Evolutionary conservation across 1,140 invertebrate genomes (phyloP).

Genomic region (Brachionus sp.): DNA sequence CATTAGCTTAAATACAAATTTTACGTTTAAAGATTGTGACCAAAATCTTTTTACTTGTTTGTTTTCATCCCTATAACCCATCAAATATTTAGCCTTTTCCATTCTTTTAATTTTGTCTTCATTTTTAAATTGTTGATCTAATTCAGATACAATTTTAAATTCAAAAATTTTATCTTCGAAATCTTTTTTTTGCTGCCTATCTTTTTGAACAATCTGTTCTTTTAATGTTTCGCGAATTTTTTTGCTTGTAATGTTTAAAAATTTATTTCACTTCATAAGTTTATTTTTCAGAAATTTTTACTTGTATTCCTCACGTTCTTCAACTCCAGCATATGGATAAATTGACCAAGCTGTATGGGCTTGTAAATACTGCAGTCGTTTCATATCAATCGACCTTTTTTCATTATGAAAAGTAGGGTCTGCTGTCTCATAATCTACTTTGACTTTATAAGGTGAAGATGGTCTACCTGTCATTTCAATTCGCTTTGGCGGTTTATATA

Average conservation of each 20-base stretch:
- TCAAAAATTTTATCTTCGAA: constrained; percentile 15
- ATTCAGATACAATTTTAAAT: constrained; percentile 5
- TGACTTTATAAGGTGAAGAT: neutral
- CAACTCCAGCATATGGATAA: constrained; percentile 37
- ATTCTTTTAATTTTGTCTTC: neutral
- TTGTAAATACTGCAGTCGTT: constrained; percentile 20
- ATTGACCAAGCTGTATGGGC: constrained; percentile 29
- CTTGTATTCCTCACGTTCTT: constrained; percentile 39
- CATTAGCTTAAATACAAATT: constrained; percentile 12
- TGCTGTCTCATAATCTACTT: constrained; percentile 20
- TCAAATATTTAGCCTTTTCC: constrained; percentile 4
- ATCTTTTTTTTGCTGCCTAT: neutral
- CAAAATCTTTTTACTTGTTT: constrained; percentile 2
- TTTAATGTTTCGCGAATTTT: constrained; percentile 30
- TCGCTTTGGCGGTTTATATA: constrained; percentile 32
- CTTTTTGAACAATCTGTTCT: constrained; percentile 45
- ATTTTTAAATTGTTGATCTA: constrained; percentile 28
- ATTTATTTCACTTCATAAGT: neutral
- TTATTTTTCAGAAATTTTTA: neutral
- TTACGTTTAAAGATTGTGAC: neutral
- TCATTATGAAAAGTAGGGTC: constrained; percentile 38
- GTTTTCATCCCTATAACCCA: neutral
- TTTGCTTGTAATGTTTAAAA: constrained; percentile 8
- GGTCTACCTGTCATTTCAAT: constrained; percentile 29
- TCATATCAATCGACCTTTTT: constrained; percentile 9